phyloP scores from a whole-genome alignment of 1,140 invertebrate genomes.

The Delia radicum region DNA sequence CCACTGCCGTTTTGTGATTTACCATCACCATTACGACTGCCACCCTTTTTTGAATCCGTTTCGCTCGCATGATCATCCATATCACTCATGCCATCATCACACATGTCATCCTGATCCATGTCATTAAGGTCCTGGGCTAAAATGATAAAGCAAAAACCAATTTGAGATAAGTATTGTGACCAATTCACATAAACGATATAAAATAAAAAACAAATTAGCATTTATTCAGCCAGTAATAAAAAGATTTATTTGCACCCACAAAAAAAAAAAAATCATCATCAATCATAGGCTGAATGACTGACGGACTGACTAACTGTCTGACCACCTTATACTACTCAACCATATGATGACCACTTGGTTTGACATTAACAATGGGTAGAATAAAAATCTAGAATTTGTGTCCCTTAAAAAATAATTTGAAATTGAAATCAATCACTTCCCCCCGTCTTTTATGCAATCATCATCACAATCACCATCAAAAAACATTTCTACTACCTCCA shows the following conservation, averaged over 20 bases:
- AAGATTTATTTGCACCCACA: background rate
- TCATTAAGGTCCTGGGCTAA: conserved; percentile 54
- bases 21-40: conserved; percentile 52
- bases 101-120: conserved; percentile 56
- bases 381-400: too few species aligned
- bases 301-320: too few species aligned
- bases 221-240: background rate
- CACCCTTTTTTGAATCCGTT: conserved; percentile 54
- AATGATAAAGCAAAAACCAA: conserved; percentile 19
- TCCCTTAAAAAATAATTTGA: background rate
- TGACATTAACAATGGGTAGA: too few species aligned
- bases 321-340: background rate
- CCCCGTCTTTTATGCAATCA: background rate
- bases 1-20: conserved; percentile 44
- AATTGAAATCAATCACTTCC: conserved; percentile 20
- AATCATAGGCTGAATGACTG: background rate
- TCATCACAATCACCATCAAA: background rate
- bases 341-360: background rate
- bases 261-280: background rate
- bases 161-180: background rate
- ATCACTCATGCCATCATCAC: conserved; percentile 53
- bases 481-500: background rate
- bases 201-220: conserved; percentile 26
- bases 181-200: conserved; percentile 5
- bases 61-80: conserved; percentile 55